Conservation (phyloP, 2,888 invertebrate species). For the Xylota sylvarum region DNA sequence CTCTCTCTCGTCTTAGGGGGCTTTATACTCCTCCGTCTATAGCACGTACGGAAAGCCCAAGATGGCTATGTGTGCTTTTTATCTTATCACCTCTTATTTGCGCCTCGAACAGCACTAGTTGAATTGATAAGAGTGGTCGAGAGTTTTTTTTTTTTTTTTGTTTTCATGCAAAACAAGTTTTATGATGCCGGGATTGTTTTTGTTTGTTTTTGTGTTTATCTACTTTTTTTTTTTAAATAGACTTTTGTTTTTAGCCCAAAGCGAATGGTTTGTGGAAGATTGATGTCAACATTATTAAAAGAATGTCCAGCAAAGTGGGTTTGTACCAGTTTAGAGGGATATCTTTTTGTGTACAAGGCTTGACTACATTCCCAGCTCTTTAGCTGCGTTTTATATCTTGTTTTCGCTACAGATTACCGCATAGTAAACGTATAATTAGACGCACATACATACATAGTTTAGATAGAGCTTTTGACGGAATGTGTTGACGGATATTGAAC, state of each 20-base stretch:
- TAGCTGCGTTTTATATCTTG: not conserved
- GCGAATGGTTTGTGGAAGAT: not conserved
- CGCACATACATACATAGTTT: too few species aligned
- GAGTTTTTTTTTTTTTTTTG: not conserved
- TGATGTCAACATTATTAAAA: constrained; percentile 3
- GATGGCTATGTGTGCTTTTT: constrained; percentile 33
- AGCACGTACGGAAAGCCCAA: constrained; percentile 10
- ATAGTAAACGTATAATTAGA: not conserved
- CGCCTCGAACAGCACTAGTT: constrained; percentile 42
- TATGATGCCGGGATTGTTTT: constrained; percentile 13
- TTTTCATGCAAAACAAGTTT: not conserved
- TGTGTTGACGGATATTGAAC: not conserved
- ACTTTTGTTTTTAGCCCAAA: not conserved
- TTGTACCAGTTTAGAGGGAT: not conserved
- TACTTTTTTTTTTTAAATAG: not conserved
- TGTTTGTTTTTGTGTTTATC: constrained; percentile 15
- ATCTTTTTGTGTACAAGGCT: not conserved
- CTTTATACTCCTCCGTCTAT: too few species aligned
- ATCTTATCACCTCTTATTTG: constrained; percentile 38
- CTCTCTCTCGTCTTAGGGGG: not conserved
- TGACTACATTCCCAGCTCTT: too few species aligned
- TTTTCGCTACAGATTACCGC: not conserved
- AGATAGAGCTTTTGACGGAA: not conserved
- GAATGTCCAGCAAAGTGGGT: not conserved
- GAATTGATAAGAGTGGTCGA: constrained; percentile 37